Evolutionary conservation across 2,888 invertebrate genomes (phyloP).

Genomic region (Ariolimax columbianus): DNA sequence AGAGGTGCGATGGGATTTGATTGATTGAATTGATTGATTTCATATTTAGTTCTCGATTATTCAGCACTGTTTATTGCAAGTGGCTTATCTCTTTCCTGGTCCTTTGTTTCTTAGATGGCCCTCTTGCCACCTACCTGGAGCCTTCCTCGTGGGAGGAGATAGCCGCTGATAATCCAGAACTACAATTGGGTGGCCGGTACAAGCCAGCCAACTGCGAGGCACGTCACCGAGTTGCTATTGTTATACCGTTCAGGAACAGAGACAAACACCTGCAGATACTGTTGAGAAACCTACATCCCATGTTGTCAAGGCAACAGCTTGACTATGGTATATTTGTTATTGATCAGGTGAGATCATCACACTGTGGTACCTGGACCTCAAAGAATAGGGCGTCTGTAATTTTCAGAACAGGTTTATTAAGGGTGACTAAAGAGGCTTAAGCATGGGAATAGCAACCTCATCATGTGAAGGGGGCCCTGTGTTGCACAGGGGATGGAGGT

Average conservation of each 20-base stretch:
- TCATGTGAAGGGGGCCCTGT: too few relatives aligned
- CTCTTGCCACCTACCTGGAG: slow-evolving; percentile 55
- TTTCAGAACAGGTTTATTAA: too few relatives aligned
- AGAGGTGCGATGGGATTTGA: too few relatives aligned
- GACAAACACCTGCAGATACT: slow-evolving; percentile 91
- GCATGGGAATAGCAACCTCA: too few relatives aligned
- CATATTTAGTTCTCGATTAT: too few relatives aligned
- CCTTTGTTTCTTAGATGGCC: slow-evolving; percentile 60
- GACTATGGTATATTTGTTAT: slow-evolving; percentile 96
- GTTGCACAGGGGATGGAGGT: too few relatives aligned
- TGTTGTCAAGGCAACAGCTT: slow-evolving; percentile 92
- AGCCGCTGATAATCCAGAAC: slow-evolving; percentile 80
- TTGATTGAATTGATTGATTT: too few relatives aligned
- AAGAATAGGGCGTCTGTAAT: too few relatives aligned
- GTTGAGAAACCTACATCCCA: slow-evolving; percentile 94
- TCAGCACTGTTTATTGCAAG: too few relatives aligned
- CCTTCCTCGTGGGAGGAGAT: slow-evolving; percentile 62
- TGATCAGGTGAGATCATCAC: slow-evolving; percentile 85
- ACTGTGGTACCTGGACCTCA: too few relatives aligned
- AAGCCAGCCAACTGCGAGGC: slow-evolving; percentile 85
- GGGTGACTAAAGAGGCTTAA: too few relatives aligned
- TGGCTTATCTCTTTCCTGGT: background rate
- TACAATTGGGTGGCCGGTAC: slow-evolving; percentile 86
- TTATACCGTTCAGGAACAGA: slow-evolving; percentile 93
- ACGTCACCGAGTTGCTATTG: slow-evolving; percentile 91